phyloP scores from a whole-genome alignment of 1,140 invertebrate genomes.

The Drosophila pandora region DNA sequence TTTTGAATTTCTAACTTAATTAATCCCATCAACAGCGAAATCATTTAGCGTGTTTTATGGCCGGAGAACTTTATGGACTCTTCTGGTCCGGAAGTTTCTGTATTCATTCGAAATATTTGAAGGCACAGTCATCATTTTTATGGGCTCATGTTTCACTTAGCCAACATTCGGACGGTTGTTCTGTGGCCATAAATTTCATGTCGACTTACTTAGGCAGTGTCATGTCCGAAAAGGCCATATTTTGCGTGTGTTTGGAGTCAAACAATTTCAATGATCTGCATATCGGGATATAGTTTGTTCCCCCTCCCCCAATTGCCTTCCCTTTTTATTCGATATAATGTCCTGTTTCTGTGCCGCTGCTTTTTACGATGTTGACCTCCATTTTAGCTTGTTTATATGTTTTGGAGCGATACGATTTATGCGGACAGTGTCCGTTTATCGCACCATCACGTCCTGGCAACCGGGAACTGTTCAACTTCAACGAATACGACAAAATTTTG shows the following conservation, averaged over 20 bases:
- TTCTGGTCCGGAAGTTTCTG: slow-evolving; percentile 13
- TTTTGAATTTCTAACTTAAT: slow-evolving; percentile 20
- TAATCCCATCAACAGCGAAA: slow-evolving; percentile 29
- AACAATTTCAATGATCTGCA: slow-evolving; percentile 75
- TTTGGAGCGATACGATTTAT: slow-evolving; percentile 63
- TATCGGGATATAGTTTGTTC: slow-evolving; percentile 48
- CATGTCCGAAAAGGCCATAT: slow-evolving; percentile 55
- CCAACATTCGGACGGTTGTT: slow-evolving; percentile 43
- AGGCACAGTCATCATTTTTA: slow-evolving; percentile 64
- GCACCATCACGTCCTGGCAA: slow-evolving; percentile 61
- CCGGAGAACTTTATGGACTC: slow-evolving; percentile 35
- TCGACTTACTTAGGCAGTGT: slow-evolving; percentile 58
- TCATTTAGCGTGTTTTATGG: slow-evolving; percentile 45
- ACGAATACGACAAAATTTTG: slow-evolving; percentile 3
- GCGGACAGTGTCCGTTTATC: slow-evolving; percentile 71
- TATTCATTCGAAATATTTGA: slow-evolving; percentile 38
- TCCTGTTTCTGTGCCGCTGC: slow-evolving; percentile 25
- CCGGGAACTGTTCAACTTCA: slow-evolving; percentile 11
- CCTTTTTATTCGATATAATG: slow-evolving; percentile 26
- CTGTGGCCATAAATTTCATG: slow-evolving; percentile 59
- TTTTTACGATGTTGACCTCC: slow-evolving; percentile 63
- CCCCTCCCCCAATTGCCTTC: not conserved
- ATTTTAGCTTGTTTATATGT: slow-evolving; percentile 38
- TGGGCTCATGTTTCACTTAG: slow-evolving; percentile 72
- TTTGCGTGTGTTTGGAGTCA: slow-evolving; percentile 27